Evolutionary conservation across 1,140 invertebrate species (phyloP), one percentile per base, ranked within the genome.

Genomic region (Idris sp.): DNA sequence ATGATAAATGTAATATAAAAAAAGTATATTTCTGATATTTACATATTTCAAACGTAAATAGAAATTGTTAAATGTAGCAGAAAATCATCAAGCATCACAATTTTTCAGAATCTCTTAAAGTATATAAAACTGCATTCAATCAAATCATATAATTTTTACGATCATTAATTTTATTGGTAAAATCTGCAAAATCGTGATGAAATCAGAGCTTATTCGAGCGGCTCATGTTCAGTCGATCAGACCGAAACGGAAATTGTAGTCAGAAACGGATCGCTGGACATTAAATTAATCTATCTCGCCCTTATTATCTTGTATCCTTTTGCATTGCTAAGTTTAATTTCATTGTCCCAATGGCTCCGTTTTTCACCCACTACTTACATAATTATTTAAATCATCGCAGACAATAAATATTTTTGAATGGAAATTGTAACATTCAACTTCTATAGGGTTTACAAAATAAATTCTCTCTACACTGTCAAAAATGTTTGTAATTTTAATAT

Each of bases 191-290:
- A 43, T 53, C 38, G 33, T 33, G 33, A 48, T 54, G 49, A 65
- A 65, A 43, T 65, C 41, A 10, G 9, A 15, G 26, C 15, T 65
- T 46, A 56, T 48, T 65, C 41, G 33, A 64, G 40, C 59, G 40
- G 26, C 30, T 65, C 49, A 38, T 41, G 31, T 46, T 65, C 61
- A 33, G 13, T 65, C 61, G 61, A 65, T 65, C 61, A 36, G 18
- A 54, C 30, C 40, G 30, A 54, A 65, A 11, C 48, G 61, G 48
- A 65, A 53, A 67, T 67, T 67, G 49, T 40, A 54, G 62, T 67
- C 62, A 53, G 62, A 67, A 67, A 48, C 62, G 62, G 62, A 67
- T 67, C 49, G 62, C 41, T 67, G 62, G 49, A 56, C 62, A 67
- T 67, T 54, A 67, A 67, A 67, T 67, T 67, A 67, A 54, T 54